These are phyloP conservation scores for Brachionus manjavacas DNA, from an alignment of 1,140 invertebrate species.

Conservation along the genomic window DNA sequence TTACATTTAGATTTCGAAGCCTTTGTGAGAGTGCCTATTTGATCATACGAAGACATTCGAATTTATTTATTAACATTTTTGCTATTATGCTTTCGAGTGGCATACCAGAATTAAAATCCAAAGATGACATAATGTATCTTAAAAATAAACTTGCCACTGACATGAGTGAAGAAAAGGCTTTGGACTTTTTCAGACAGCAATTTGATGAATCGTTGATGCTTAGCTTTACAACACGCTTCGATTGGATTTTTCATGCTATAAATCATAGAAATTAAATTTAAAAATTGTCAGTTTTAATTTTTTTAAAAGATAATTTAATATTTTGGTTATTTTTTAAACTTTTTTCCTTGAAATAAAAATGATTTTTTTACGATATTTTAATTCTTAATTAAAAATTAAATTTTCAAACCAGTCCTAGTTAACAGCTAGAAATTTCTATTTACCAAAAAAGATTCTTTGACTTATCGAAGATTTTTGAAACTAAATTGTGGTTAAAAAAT, in stretches of 20 bases:
- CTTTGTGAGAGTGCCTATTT: constrained; percentile 82
- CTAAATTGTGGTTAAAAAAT: too few relatives aligned
- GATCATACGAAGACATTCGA: constrained; percentile 81
- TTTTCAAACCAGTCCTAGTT: too few relatives aligned
- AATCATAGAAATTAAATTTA: background rate
- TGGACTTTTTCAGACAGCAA: constrained; percentile 79
- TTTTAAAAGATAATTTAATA: too few relatives aligned
- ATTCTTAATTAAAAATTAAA: too few relatives aligned
- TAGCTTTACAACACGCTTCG: constrained; percentile 90
- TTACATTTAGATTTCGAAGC: constrained; percentile 66
- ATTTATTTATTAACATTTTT: constrained; percentile 88
- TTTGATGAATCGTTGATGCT: constrained; percentile 83
- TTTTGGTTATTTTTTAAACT: too few relatives aligned
- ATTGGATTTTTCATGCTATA: constrained; percentile 74
- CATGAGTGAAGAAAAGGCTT: constrained; percentile 68
- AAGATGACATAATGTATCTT: constrained; percentile 84
- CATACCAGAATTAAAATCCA: constrained; percentile 78
- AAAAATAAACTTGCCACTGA: constrained; percentile 82
- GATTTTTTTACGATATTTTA: too few relatives aligned
- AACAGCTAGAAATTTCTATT: too few relatives aligned
- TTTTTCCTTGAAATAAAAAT: too few relatives aligned
- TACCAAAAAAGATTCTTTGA: too few relatives aligned
- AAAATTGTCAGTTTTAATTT: background rate
- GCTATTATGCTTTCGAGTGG: constrained; percentile 98
- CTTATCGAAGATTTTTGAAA: too few relatives aligned